Evolutionary conservation across 2,113 vertebrate genomes (phyloP).

Genomic region (Dipodomys stephensi): DNA sequence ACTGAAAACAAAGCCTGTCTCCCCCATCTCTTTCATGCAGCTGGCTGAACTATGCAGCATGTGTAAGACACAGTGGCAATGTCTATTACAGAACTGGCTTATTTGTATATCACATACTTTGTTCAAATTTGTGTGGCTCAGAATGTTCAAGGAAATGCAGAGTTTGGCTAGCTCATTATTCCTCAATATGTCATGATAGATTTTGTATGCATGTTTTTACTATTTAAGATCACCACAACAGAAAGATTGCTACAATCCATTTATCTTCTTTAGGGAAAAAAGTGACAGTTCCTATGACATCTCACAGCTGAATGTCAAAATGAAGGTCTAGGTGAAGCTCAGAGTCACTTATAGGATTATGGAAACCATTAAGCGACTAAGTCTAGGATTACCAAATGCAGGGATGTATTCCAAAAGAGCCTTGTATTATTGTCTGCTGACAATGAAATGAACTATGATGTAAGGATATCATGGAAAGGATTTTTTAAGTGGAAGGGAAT

Average conservation of each 20-base stretch:
- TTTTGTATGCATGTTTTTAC: conserved; percentile 41
- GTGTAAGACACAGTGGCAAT: background rate
- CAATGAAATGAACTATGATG: background rate
- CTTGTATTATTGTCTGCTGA: conserved; percentile 16
- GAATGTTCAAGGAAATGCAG: conserved; percentile 61
- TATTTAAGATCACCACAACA: background rate
- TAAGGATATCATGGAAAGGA: background rate
- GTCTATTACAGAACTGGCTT: conserved; percentile 51
- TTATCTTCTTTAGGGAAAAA: conserved; percentile 44
- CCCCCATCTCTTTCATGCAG: conserved; percentile 41
- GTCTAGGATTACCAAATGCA: background rate
- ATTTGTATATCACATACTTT: conserved; percentile 56
- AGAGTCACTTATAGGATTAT: background rate
- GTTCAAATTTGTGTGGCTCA: conserved; percentile 60
- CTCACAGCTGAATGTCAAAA: background rate
- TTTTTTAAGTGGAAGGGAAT: conserved; percentile 14
- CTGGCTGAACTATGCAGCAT: conserved; percentile 47
- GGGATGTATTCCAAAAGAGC: background rate
- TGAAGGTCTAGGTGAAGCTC: conserved; percentile 1
- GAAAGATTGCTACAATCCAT: background rate
- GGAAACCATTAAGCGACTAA: background rate
- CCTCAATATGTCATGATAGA: conserved; percentile 55
- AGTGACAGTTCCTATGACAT: conserved; percentile 2
- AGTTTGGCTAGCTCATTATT: conserved; percentile 54
- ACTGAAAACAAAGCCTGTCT: conserved; percentile 71